Base-by-base conservation (phyloP, 2,888 invertebrate genomes). In the Sesia bembeciformis region DNA sequence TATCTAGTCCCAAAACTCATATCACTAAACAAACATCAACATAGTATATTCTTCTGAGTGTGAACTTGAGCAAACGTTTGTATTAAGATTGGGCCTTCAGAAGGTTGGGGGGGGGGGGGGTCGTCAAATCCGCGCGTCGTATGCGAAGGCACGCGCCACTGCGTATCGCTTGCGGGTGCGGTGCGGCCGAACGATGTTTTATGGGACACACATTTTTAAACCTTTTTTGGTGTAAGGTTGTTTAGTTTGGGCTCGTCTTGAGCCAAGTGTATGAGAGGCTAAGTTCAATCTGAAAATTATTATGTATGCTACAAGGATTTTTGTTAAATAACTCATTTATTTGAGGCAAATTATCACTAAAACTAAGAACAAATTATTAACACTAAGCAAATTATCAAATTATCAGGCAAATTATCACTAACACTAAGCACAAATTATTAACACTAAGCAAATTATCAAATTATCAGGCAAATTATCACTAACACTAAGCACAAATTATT, bases 101-200 rank as follows among this genome's bases (percentile, higher is more conserved):
- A 49, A 50, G 70, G 23, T 1, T 23, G 23, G 23, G 23, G 69
- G n/a, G n/a, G n/a, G n/a, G 75, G 70, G 71, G 69, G 66, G 55
- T 52, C 49, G 49, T 55, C 65, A 81, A 83, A 86, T 84, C 86
- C 83, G 64, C 62, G 57, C 57, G 72, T 68, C 70, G 67, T 68
- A 85, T 86, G 86, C 84, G 72, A 60, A 69, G 72, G 74, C 86
- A 86, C 84, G 85, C 76, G 70, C 78, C 72, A 65, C 63, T 74
- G 78, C 81, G 78, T 80, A 76, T 76, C 75, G 70, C 68, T 59
- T 58, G 62, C 56, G 42, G 53, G 40, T 38, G 55, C 53, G 58
- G 52, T 58, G 58, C 58, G 55, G 59, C 57, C 65, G 65, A 72
- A 67, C 65, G 65, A 72, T 67, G 67, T 76, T 80, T 76, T 79